These are phyloP conservation scores for Poeciliopsis gracilis DNA, from an alignment of 2,797 vertebrate species.

Conservation along the genomic window DNA sequence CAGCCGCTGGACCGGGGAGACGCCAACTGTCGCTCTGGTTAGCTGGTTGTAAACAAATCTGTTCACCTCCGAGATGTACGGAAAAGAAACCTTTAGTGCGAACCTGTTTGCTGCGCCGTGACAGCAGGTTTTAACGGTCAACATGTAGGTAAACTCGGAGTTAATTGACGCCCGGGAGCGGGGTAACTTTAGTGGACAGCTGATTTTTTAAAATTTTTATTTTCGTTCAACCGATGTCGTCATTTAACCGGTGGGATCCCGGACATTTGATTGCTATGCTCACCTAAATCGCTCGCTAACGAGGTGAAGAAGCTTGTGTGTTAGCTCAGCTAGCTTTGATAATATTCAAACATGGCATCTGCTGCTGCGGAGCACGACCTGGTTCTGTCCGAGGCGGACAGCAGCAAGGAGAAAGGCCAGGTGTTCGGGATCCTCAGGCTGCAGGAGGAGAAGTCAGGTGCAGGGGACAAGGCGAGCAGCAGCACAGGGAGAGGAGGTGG, in stretches of 20 bases:
- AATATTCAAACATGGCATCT: slow-evolving; percentile 78
- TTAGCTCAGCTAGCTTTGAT: not conserved
- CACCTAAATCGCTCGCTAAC: slow-evolving; percentile 42
- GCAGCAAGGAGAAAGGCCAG: slow-evolving; percentile 78
- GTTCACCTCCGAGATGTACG: slow-evolving; percentile 29
- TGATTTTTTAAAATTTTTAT: not conserved
- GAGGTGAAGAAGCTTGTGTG: slow-evolving; percentile 20
- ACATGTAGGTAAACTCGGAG: slow-evolving; percentile 50
- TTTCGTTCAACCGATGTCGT: slow-evolving; percentile 29
- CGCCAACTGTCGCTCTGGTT: slow-evolving; percentile 22
- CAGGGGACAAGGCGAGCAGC: slow-evolving; percentile 67
- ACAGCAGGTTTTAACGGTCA: slow-evolving; percentile 1
- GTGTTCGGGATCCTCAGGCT: slow-evolving; percentile 83
- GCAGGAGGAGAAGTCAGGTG: slow-evolving; percentile 79
- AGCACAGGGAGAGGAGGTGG: slow-evolving; percentile 48
- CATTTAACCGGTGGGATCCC: slow-evolving; percentile 17
- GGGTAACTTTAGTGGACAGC: slow-evolving; percentile 8
- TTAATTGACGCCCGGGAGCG: slow-evolving; percentile 6
- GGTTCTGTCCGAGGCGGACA: slow-evolving; percentile 79
- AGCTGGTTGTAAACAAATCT: slow-evolving; percentile 75
- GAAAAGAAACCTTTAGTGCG: not conserved
- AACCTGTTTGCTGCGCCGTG: not conserved
- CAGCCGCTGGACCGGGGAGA: slow-evolving; percentile 56
- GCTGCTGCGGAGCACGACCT: slow-evolving; percentile 82
- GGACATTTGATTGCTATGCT: slow-evolving; percentile 12